Conservation (phyloP, 2,797 vertebrate species). For the Coreius guichenoti region DNA sequence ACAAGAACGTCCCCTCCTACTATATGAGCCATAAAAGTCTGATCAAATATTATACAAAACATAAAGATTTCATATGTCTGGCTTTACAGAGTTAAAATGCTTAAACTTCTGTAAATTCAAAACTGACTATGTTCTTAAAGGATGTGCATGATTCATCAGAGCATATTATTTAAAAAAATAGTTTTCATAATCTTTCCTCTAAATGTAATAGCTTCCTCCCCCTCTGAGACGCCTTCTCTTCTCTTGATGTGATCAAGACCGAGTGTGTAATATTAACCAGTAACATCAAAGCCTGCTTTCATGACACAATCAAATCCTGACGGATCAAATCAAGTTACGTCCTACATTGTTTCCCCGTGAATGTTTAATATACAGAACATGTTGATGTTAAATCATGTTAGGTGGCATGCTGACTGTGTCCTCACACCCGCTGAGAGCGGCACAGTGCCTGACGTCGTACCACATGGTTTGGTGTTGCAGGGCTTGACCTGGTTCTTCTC, state of each 20-base stretch:
- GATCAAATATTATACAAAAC: neutral
- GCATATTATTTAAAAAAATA: neutral
- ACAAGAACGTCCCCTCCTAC: no score
- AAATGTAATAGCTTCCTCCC: neutral
- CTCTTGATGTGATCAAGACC: neutral
- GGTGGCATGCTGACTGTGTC: no score
- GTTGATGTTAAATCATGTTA: neutral
- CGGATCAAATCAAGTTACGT: neutral
- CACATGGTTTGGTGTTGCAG: slow-evolving; percentile 87
- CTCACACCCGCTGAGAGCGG: no score
- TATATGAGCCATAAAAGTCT: no score
- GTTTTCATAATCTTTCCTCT: neutral
- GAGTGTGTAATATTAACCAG: neutral
- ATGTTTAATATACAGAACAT: neutral
- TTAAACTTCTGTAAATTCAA: neutral
- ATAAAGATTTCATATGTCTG: neutral
- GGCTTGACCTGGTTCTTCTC: slow-evolving; percentile 86
- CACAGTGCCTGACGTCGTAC: slow-evolving; percentile 74
- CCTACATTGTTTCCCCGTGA: neutral
- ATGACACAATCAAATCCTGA: neutral
- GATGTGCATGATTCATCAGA: neutral
- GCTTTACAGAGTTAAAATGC: neutral
- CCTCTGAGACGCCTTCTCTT: neutral
- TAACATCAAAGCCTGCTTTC: neutral
- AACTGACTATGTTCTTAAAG: neutral